These are phyloP conservation scores for Morone chrysops DNA, from an alignment of 2,113 vertebrate species.

Conservation along the genomic window DNA sequence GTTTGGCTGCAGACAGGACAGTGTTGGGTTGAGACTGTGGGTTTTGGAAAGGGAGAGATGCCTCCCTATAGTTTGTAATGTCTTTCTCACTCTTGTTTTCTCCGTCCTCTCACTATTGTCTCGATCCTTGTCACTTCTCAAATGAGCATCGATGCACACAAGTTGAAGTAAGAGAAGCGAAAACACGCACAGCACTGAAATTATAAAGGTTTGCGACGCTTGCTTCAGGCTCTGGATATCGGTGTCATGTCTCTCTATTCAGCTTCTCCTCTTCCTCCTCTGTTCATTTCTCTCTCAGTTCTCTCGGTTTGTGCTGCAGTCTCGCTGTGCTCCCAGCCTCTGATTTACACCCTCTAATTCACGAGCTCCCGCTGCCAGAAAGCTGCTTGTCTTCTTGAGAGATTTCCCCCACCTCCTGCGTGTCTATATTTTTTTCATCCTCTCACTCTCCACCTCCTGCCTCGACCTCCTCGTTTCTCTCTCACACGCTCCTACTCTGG, in stretches of 20 bases:
- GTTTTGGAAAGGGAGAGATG: conserved; percentile 2
- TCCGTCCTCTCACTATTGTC: no score
- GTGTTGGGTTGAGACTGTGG: not conserved
- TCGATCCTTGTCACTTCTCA: not conserved
- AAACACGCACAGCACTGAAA: not conserved
- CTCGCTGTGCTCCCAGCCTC: conserved; percentile 36
- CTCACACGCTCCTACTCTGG: conserved; percentile 22
- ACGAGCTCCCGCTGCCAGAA: conserved; percentile 62
- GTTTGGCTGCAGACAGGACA: conserved; percentile 40
- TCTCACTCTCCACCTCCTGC: conserved; percentile 51
- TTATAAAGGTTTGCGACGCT: conserved; percentile 4
- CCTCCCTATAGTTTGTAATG: conserved; percentile 6
- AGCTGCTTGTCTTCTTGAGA: conserved; percentile 65
- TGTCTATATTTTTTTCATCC: conserved; percentile 34
- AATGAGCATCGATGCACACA: not conserved
- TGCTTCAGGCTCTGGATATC: conserved; percentile 10
- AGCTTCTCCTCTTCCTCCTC: not conserved
- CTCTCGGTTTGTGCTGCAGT: conserved; percentile 11
- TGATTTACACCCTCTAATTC: conserved; percentile 72
- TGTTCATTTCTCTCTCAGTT: conserved; percentile 10
- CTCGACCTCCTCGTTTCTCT: conserved; percentile 42
- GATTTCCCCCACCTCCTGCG: conserved; percentile 58
- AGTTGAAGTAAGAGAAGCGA: no score
- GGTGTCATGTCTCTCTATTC: not conserved
- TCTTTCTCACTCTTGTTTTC: not conserved